Conservation (phyloP, 2,797 vertebrate species). For the Myoxocephalus aenaeus region DNA sequence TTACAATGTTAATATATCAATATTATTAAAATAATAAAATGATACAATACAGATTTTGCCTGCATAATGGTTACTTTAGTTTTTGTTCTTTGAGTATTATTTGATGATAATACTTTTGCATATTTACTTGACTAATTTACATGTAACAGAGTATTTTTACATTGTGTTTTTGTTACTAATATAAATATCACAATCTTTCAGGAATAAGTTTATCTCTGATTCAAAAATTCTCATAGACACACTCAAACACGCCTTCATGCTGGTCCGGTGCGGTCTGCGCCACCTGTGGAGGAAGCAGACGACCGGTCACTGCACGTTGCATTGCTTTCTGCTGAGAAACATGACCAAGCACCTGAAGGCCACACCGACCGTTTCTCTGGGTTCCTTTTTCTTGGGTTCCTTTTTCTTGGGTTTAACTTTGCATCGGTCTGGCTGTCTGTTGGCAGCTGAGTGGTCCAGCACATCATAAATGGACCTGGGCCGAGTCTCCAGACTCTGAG, state of each 20-base stretch:
- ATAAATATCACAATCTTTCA: not conserved
- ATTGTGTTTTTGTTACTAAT: not conserved
- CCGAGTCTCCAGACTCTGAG: conserved; percentile 75
- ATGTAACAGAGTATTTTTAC: not conserved
- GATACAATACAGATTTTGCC: not conserved
- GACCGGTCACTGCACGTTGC: conserved; percentile 28
- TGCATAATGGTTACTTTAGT: not conserved
- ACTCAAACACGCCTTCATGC: conserved; percentile 72
- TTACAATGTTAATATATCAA: not conserved
- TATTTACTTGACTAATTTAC: not conserved
- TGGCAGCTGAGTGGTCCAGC: conserved; percentile 60
- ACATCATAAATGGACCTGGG: conserved; percentile 81
- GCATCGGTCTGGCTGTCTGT: conserved; percentile 9
- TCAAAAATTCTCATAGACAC: conserved; percentile 85
- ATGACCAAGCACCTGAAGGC: not conserved
- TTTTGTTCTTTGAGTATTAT: not conserved
- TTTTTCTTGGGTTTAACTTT: conserved; percentile 38
- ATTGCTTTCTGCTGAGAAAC: conserved; percentile 1
- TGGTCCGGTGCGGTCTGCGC: conserved; percentile 25
- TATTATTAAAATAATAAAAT: not conserved
- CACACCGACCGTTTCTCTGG: conserved; percentile 59
- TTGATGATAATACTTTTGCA: not conserved
- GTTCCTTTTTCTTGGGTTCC: conserved; percentile 13
- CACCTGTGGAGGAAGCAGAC: conserved; percentile 65
- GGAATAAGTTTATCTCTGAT: not conserved